phyloP scores from a whole-genome alignment of 2,888 invertebrate genomes.

The Zygogramma bicolorata region DNA sequence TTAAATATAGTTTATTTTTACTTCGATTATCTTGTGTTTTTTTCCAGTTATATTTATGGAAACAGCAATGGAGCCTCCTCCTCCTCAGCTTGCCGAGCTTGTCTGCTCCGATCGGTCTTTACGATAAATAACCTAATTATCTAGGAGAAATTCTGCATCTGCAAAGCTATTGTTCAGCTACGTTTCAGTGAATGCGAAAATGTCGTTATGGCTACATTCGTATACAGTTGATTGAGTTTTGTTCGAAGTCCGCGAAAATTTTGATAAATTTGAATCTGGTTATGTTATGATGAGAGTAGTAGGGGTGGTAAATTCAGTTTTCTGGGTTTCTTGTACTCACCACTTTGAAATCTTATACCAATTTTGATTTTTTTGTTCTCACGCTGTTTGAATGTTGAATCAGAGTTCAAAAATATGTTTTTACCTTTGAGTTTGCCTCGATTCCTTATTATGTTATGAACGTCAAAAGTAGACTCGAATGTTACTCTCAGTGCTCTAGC shows the following conservation, averaged over 20 bases:
- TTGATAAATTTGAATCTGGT: not conserved
- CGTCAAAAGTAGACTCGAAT: no score
- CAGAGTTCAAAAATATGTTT: no score
- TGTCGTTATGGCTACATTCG: not conserved
- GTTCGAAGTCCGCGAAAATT: not conserved
- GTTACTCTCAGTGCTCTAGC: no score
- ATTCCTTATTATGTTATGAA: no score
- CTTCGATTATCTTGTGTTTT: no score
- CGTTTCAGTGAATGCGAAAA: not conserved
- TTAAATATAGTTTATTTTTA: no score
- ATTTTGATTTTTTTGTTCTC: no score
- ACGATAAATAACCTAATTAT: not conserved
- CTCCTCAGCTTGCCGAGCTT: not conserved
- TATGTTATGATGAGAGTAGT: not conserved
- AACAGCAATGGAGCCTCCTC: not conserved
- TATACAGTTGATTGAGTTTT: not conserved
- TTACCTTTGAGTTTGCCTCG: no score
- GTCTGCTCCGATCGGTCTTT: not conserved
- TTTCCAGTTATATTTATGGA: not conserved
- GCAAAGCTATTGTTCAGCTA: not conserved
- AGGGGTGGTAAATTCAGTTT: not conserved
- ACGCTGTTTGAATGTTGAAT: no score
- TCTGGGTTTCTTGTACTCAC: no score
- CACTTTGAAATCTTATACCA: no score
- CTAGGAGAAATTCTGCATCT: not conserved